phyloP scores from a whole-genome alignment of 2,113 vertebrate species.

The Odontophorus gujanensis region DNA sequence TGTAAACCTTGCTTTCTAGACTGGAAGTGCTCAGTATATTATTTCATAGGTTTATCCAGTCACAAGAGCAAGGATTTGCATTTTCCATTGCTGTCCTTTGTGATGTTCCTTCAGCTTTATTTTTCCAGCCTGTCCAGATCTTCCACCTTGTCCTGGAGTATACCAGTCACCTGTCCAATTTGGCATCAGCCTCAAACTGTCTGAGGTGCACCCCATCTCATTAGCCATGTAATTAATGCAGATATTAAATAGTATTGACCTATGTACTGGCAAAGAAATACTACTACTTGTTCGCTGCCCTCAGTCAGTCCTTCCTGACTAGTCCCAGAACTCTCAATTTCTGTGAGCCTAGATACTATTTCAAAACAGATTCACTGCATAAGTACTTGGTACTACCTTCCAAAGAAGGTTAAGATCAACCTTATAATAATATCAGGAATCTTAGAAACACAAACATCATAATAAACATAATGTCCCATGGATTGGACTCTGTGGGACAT shows the following conservation, averaged over 20 bases:
- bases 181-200: background rate
- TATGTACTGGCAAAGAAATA: background rate
- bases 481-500: too few species aligned
- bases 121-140: background rate
- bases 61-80: background rate
- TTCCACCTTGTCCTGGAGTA: too few species aligned
- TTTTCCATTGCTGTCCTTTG: background rate
- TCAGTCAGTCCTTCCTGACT: background rate
- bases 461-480: background rate
- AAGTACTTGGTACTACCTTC: background rate
- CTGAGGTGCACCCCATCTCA: background rate
- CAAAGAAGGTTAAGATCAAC: background rate
- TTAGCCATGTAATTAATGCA: background rate
- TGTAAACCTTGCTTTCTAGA: background rate
- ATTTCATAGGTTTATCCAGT: background rate
- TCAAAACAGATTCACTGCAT: background rate
- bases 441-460: background rate
- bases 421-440: background rate
- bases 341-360: background rate
- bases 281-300: background rate
- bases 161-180: background rate
- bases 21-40: background rate
- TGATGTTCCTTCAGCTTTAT: background rate
- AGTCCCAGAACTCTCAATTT: background rate
- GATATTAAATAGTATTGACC: background rate